phyloP scores from a whole-genome alignment of 1,140 invertebrate species.

The Melitaea cinxia region DNA sequence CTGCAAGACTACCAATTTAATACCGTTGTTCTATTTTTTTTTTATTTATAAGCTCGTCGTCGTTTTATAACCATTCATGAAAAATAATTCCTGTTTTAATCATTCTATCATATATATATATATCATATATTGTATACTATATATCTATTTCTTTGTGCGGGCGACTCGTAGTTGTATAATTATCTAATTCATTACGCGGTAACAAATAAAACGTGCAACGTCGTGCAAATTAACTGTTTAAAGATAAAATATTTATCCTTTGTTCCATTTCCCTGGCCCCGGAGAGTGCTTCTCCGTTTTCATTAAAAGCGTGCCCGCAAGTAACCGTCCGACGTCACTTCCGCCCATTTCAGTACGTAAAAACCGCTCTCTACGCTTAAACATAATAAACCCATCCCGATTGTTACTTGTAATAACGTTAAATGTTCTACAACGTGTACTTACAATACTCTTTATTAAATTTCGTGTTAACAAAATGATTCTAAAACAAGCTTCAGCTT shows the following conservation, averaged over 20 bases:
- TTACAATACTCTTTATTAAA: too few relatives aligned
- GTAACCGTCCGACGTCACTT: constrained; percentile 43
- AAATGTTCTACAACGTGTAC: not conserved
- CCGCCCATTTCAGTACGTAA: constrained; percentile 40
- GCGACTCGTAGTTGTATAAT: too few relatives aligned
- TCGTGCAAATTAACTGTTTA: constrained; percentile 4
- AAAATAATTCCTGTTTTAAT: too few relatives aligned
- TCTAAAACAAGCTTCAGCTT: too few relatives aligned
- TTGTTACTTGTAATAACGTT: constrained; percentile 1
- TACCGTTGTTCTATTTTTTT: too few relatives aligned
- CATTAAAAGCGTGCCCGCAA: constrained; percentile 52
- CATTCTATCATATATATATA: too few relatives aligned
- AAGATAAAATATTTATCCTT: constrained; percentile 1
- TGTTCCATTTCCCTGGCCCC: constrained; percentile 13
- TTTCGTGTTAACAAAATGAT: too few relatives aligned
- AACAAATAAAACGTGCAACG: constrained; percentile 12
- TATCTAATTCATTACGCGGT: not conserved
- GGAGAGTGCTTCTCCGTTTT: constrained; percentile 52
- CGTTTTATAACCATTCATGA: too few relatives aligned
- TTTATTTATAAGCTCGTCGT: too few relatives aligned
- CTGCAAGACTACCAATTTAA: too few relatives aligned
- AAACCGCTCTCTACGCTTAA: constrained; percentile 22
- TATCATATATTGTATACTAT: too few relatives aligned
- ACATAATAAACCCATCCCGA: constrained; percentile 33
- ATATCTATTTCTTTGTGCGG: too few relatives aligned